Percentiles rank a stretch among this genome's conserved stretches.
phyloP scores from a whole-genome alignment of 2,797 vertebrate genomes.

The Tokudaia muenninki region DNA sequence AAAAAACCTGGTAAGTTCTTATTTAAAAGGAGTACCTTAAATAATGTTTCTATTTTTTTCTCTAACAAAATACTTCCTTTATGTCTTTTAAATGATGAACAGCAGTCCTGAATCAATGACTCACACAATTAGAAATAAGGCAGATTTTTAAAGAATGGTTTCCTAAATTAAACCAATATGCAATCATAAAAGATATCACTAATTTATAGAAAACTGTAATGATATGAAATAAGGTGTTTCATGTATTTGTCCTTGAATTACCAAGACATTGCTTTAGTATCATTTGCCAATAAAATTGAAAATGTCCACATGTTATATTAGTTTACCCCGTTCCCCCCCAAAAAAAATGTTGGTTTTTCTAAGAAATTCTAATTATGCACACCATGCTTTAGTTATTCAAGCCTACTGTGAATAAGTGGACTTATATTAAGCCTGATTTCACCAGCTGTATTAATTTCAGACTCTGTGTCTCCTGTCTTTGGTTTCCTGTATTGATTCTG shows the following conservation, averaged over 20 bases:
- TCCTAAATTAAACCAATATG: background rate
- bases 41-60: slow-evolving; percentile 61
- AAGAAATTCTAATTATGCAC: slow-evolving; percentile 75
- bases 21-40: slow-evolving; percentile 52
- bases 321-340: background rate
- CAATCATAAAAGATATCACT: background rate
- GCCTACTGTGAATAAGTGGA: slow-evolving; percentile 69
- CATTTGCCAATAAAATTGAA: background rate
- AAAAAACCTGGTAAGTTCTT: slow-evolving; percentile 70
- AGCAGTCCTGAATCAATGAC: slow-evolving; percentile 66
- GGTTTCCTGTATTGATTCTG: slow-evolving; percentile 82
- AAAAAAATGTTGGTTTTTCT: slow-evolving; percentile 64
- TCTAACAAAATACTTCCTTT: slow-evolving; percentile 75
- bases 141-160: slow-evolving; percentile 61
- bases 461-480: slow-evolving; percentile 75
- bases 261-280: background rate
- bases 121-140: slow-evolving; percentile 69
- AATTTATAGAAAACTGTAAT: background rate
- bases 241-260: slow-evolving; percentile 64
- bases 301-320: slow-evolving; percentile 40
- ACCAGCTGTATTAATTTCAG: slow-evolving; percentile 81
- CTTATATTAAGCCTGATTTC: slow-evolving; percentile 76
- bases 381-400: slow-evolving; percentile 73
- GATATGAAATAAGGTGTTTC: background rate
- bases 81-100: slow-evolving; percentile 71